Conservation (phyloP, 2,113 vertebrate species). For the Candoia aspera region DNA sequence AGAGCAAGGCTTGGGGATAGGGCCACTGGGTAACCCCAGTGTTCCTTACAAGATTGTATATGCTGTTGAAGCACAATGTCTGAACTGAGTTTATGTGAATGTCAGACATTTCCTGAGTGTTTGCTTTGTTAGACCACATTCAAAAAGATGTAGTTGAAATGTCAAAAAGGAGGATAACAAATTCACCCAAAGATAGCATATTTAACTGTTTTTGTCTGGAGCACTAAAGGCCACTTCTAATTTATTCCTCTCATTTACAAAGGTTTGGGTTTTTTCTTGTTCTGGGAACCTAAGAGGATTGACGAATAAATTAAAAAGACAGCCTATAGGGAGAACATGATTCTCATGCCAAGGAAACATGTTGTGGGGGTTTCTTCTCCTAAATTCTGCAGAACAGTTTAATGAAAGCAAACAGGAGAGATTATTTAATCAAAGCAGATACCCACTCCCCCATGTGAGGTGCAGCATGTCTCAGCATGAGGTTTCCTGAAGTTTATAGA, state of each 20-base stretch:
- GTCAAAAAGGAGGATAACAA: background rate
- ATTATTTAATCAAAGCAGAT: constrained; percentile 39
- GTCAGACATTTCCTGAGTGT: background rate
- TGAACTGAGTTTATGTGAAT: background rate
- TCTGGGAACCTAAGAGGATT: constrained; percentile 18
- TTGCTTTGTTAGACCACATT: background rate
- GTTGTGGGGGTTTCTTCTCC: constrained; percentile 15
- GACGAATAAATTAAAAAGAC: background rate
- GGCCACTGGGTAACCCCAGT: background rate
- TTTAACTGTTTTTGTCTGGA: background rate
- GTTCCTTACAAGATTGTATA: background rate
- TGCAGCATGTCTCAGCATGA: constrained; percentile 60
- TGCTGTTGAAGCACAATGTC: background rate
- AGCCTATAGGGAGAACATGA: background rate
- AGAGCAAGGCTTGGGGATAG: background rate
- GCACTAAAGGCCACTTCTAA: background rate
- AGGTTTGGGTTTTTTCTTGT: background rate
- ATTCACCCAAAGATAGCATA: background rate
- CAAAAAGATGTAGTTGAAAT: background rate
- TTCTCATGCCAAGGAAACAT: background rate
- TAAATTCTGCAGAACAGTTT: constrained; percentile 1
- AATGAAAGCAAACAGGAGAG: constrained; percentile 49
- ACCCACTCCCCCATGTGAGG: constrained; percentile 21
- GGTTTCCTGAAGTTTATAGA: constrained; percentile 47
- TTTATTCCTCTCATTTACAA: constrained; percentile 5